phyloP scores from a whole-genome alignment of 2,113 vertebrate species.

The Peromyscus californicus region DNA sequence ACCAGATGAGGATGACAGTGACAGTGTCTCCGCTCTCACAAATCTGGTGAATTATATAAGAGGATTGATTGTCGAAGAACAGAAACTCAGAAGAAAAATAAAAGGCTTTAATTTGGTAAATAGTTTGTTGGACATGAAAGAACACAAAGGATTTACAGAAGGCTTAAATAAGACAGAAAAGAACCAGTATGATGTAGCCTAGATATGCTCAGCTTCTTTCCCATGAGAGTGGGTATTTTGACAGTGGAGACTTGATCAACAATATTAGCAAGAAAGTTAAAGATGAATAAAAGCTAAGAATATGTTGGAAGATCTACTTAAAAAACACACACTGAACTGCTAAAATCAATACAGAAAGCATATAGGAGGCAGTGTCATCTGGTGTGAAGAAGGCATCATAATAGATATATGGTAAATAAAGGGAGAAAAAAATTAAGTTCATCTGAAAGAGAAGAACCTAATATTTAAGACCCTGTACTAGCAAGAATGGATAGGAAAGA shows the following conservation, averaged over 20 bases:
- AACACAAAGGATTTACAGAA: neutral
- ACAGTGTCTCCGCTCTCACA: neutral
- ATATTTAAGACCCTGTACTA: neutral
- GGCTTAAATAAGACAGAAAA: neutral
- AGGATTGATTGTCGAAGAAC: neutral
- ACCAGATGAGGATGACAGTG: neutral
- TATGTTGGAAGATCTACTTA: neutral
- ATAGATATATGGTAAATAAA: neutral
- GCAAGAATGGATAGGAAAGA: neutral
- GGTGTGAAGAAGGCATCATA: neutral
- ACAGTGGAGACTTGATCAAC: neutral
- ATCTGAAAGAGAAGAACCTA: neutral
- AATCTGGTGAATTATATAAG: neutral
- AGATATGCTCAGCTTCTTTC: neutral
- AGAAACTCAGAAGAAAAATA: neutral
- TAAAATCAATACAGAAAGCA: neutral
- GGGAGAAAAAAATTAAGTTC: neutral
- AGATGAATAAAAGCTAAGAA: conserved; percentile 30
- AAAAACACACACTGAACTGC: neutral
- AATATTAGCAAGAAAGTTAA: conserved; percentile 5
- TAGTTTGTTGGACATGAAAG: neutral
- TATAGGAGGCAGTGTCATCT: neutral
- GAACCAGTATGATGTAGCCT: neutral
- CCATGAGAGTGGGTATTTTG: neutral
- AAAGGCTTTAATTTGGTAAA: neutral